Conservation (phyloP, 2,888 invertebrate species). For the Hymenopus coronatus region DNA sequence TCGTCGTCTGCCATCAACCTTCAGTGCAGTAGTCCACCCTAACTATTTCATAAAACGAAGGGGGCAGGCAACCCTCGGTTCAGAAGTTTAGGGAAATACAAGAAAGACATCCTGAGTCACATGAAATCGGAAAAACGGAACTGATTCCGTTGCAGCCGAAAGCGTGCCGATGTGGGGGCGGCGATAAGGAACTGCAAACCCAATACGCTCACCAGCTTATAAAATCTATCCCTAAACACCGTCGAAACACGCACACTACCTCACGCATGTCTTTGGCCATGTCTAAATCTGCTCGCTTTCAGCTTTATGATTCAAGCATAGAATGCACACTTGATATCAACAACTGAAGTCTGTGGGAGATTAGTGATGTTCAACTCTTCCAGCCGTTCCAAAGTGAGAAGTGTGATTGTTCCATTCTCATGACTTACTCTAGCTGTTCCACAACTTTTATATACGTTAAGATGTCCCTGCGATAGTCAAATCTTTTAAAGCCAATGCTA, state of each 20-base stretch:
- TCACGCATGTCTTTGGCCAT: not conserved
- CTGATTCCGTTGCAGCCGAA: not conserved
- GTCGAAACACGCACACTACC: not conserved
- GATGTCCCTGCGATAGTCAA: too few relatives aligned
- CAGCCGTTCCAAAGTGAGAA: too few relatives aligned
- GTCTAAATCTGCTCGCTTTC: not conserved
- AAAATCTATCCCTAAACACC: conserved; percentile 9
- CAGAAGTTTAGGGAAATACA: not conserved
- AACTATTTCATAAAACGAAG: not conserved
- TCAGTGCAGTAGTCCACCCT: not conserved
- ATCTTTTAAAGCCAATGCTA: too few relatives aligned
- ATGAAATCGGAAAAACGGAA: not conserved
- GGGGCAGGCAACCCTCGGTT: not conserved
- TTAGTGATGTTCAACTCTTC: too few relatives aligned
- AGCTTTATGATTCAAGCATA: too few relatives aligned
- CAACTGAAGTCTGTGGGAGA: too few relatives aligned
- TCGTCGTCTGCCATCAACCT: not conserved
- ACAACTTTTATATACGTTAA: too few relatives aligned
- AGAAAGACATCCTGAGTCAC: not conserved
- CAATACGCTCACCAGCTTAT: not conserved
- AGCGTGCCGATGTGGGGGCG: not conserved
- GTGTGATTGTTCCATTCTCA: too few relatives aligned
- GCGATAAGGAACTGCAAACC: conserved; percentile 6
- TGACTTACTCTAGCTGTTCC: too few relatives aligned
- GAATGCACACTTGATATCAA: too few relatives aligned